Conservation (phyloP, 2,113 vertebrate species). For the Sorex fumeus region DNA sequence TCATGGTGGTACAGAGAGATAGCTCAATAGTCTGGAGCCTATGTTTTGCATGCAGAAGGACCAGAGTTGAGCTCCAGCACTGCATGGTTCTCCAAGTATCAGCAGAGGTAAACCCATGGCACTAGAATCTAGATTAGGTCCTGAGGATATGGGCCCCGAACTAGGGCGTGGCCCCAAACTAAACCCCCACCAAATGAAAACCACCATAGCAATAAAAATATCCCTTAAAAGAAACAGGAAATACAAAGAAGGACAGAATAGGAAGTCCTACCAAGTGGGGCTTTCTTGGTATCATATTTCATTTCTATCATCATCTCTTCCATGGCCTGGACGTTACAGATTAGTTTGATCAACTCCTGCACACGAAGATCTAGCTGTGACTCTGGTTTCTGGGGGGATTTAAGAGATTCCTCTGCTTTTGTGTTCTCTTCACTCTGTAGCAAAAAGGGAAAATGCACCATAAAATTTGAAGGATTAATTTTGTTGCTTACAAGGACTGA, state of each 20-base stretch:
- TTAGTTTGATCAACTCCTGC: slow-evolving; percentile 92
- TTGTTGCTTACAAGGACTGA: background rate
- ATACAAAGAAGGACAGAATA: background rate
- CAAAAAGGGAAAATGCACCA: background rate
- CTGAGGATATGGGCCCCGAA: no score
- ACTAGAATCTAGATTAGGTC: no score
- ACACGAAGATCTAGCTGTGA: slow-evolving; percentile 90
- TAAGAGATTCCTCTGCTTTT: slow-evolving; percentile 55
- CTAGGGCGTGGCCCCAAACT: no score
- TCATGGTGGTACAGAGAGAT: background rate
- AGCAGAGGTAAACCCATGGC: no score
- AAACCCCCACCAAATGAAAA: no score
- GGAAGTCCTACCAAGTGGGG: slow-evolving; percentile 91
- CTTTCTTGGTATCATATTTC: slow-evolving; percentile 96
- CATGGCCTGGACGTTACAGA: slow-evolving; percentile 95
- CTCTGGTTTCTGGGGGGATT: slow-evolving; percentile 69
- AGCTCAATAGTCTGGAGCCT: no score
- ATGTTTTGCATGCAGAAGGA: no score
- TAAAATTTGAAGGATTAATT: background rate
- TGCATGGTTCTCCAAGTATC: no score
- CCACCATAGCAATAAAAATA: background rate
- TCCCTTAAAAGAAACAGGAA: background rate
- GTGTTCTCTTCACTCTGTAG: slow-evolving; percentile 74
- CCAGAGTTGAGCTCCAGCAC: no score
- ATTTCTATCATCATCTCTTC: slow-evolving; percentile 96